These are phyloP conservation scores for Aphelinus atriplicis DNA, from an alignment of 1,140 invertebrate species.

Conservation along the genomic window DNA sequence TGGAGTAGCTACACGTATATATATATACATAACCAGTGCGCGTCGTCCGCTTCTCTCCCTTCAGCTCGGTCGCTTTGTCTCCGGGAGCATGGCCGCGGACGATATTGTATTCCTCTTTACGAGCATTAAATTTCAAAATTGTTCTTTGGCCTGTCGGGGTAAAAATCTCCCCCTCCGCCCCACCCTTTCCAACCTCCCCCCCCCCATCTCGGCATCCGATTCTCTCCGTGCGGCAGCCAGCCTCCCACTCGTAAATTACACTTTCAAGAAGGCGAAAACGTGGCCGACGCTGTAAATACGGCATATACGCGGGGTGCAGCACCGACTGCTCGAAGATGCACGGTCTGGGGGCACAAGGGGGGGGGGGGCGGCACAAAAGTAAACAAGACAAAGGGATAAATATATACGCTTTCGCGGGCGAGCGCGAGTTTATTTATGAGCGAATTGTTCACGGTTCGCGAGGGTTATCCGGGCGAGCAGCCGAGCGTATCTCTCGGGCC, in stretches of 20 bases:
- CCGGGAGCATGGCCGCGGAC: conserved; percentile 6
- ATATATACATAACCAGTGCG: background rate
- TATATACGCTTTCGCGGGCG: background rate
- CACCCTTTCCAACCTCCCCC: background rate
- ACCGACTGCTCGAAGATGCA: conserved; percentile 4
- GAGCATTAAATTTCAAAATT: conserved; percentile 48
- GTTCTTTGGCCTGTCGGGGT: conserved; percentile 12
- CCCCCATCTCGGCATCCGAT: too few species aligned
- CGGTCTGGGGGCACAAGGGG: background rate
- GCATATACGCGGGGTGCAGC: conserved; percentile 7
- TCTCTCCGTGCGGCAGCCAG: too few species aligned
- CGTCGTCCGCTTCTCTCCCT: background rate
- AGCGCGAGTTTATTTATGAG: conserved; percentile 19
- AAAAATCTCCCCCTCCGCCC: conserved; percentile 13
- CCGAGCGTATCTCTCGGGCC: background rate
- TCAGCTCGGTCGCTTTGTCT: background rate
- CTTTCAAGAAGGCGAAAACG: conserved; percentile 25
- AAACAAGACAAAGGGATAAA: conserved; percentile 24
- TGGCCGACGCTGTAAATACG: background rate
- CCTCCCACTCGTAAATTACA: conserved; percentile 24
- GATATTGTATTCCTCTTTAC: conserved; percentile 48
- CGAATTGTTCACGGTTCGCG: background rate
- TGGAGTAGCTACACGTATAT: background rate
- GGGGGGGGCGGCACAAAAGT: conserved; percentile 4
- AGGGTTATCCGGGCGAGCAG: background rate